Conservation (phyloP, 2,888 invertebrate genomes). For the Ectemnius continuus region DNA sequence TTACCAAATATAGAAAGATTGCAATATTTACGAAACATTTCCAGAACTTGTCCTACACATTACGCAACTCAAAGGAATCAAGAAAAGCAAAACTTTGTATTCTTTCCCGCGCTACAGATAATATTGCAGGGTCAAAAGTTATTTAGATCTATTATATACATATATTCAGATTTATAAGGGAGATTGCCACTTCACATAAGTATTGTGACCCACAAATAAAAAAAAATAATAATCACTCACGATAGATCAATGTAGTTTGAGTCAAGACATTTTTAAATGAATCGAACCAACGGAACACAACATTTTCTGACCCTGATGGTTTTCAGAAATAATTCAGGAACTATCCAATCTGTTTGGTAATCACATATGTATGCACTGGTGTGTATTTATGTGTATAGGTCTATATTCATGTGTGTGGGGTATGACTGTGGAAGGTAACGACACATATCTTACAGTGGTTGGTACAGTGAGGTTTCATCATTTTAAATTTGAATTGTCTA, state of each 20-base stretch:
- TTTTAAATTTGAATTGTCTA: slow-evolving; percentile 2
- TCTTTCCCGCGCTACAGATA: neutral
- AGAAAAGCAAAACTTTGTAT: neutral
- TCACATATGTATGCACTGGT: slow-evolving; percentile 2
- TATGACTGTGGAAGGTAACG: neutral
- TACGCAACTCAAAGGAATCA: neutral
- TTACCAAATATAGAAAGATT: neutral
- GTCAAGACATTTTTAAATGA: no score
- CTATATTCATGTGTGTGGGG: neutral
- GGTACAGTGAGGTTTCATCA: slow-evolving; percentile 1
- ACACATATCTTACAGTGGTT: slow-evolving; percentile 6
- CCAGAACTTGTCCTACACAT: neutral
- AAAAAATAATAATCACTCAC: neutral
- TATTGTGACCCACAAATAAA: neutral
- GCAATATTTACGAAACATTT: slow-evolving; percentile 6
- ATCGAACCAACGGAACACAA: no score
- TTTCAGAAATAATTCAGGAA: no score
- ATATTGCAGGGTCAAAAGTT: neutral
- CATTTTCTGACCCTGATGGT: no score
- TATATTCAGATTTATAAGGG: neutral
- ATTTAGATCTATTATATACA: neutral
- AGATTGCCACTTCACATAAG: neutral
- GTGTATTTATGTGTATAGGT: neutral
- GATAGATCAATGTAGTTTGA: neutral
- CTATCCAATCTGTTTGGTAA: no score